Evolutionary conservation across 2,888 invertebrate genomes (phyloP).

Genomic region (Phasia obesa): DNA sequence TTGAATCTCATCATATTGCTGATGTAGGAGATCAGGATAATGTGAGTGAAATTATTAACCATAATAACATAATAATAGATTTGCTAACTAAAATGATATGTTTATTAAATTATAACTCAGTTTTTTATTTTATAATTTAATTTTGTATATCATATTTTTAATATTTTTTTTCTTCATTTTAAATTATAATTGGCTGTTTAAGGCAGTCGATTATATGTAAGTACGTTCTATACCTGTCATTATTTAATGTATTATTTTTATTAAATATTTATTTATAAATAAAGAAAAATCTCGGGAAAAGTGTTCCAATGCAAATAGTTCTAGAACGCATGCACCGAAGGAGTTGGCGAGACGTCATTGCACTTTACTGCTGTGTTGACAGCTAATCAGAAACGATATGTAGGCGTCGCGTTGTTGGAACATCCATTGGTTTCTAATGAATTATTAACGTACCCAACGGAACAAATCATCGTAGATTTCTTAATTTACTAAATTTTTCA

Average conservation of each 20-base stretch:
- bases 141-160: background rate
- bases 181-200: background rate
- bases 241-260: too few species aligned
- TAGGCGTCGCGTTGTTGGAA: too few species aligned
- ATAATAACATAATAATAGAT: slow-evolving; percentile 1
- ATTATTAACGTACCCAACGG: too few species aligned
- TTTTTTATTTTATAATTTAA: background rate
- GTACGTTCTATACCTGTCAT: background rate
- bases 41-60: slow-evolving; percentile 86
- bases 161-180: background rate
- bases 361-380: too few species aligned
- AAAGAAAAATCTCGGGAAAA: background rate
- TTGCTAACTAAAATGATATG: background rate
- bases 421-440: too few species aligned
- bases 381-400: too few species aligned
- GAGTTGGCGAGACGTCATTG: too few species aligned
- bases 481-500: too few species aligned
- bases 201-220: background rate
- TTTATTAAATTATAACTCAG: too few species aligned
- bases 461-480: too few species aligned
- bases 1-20: slow-evolving; percentile 96
- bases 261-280: too few species aligned
- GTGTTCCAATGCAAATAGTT: background rate
- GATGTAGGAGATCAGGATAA: slow-evolving; percentile 93
- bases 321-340: background rate